These are phyloP conservation scores for Sipunculus nudus DNA, from an alignment of 2,888 invertebrate genomes.

Conservation along the genomic window DNA sequence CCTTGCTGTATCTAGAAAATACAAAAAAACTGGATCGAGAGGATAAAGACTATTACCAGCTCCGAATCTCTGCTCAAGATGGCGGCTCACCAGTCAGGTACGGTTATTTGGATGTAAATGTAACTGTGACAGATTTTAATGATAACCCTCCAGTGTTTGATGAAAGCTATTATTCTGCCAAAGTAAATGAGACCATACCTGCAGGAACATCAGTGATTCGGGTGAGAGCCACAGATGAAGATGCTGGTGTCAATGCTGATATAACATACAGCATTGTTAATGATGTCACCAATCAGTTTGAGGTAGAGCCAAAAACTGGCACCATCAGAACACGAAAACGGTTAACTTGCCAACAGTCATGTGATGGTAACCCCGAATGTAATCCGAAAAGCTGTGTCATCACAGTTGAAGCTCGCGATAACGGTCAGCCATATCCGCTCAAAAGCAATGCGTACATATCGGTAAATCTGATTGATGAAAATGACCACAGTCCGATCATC, in stretches of 20 bases:
- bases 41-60: slow-evolving; percentile 83
- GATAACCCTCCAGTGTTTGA: slow-evolving; percentile 92
- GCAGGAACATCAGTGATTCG: slow-evolving; percentile 87
- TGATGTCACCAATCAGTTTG: slow-evolving; percentile 76
- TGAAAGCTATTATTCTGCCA: slow-evolving; percentile 92
- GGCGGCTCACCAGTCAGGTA: slow-evolving; percentile 66
- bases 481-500: slow-evolving; percentile 60
- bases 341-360: slow-evolving; percentile 33
- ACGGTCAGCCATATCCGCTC: slow-evolving; percentile 84
- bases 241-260: slow-evolving; percentile 84
- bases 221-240: slow-evolving; percentile 93
- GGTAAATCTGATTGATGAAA: slow-evolving; percentile 59
- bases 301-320: slow-evolving; percentile 91
- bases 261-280: slow-evolving; percentile 88
- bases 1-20: slow-evolving; percentile 83
- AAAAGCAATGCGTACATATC: slow-evolving; percentile 72
- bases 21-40: slow-evolving; percentile 92
- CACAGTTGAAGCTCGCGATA: slow-evolving; percentile 91
- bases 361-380: too few relatives aligned
- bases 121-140: slow-evolving; percentile 86
- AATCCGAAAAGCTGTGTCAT: slow-evolving; percentile 94
- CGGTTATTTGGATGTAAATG: slow-evolving; percentile 51
- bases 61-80: slow-evolving; percentile 85
- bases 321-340: slow-evolving; percentile 80
- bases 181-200: slow-evolving; percentile 91